These are phyloP conservation scores for Prionailurus bengalensis DNA, from an alignment of 2,113 vertebrate species.

Conservation along the genomic window DNA sequence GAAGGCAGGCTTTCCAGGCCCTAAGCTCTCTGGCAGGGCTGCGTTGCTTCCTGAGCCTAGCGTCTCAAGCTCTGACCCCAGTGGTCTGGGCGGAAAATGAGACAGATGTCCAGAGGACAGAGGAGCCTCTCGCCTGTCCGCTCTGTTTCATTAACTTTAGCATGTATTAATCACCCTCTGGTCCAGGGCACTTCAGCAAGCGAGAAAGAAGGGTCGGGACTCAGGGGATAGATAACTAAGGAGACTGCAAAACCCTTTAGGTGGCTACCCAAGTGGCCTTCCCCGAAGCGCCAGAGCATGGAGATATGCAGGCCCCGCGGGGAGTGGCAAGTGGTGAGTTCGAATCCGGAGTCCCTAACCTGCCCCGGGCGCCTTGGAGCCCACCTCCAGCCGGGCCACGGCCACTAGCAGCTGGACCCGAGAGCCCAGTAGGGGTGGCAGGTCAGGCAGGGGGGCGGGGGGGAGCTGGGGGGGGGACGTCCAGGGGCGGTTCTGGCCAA, in stretches of 20 bases:
- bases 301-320: not conserved
- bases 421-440: not conserved
- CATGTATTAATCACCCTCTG: not conserved
- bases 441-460: not conserved
- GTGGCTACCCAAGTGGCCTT: not conserved
- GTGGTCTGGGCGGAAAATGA: not conserved
- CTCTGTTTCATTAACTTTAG: conserved; percentile 44
- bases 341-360: conserved; percentile 5
- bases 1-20: conserved; percentile 40
- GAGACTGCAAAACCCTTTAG: not conserved
- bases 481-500: not conserved
- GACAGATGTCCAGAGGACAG: not conserved
- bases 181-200: not conserved
- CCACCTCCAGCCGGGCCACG: not conserved
- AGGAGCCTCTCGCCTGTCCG: not conserved
- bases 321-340: conserved; percentile 55
- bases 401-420: not conserved
- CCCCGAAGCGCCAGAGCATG: not conserved
- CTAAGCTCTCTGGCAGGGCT: not conserved
- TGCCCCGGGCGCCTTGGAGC: not conserved
- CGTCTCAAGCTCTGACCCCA: conserved; percentile 25
- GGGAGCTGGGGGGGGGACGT: not conserved
- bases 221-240: not conserved
- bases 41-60: not conserved
- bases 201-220: not conserved